Percentiles rank a stretch among this genome's conserved stretches.
Conservation (phyloP, 1,140 invertebrate species). For the Drosophila malerkotliana region DNA sequence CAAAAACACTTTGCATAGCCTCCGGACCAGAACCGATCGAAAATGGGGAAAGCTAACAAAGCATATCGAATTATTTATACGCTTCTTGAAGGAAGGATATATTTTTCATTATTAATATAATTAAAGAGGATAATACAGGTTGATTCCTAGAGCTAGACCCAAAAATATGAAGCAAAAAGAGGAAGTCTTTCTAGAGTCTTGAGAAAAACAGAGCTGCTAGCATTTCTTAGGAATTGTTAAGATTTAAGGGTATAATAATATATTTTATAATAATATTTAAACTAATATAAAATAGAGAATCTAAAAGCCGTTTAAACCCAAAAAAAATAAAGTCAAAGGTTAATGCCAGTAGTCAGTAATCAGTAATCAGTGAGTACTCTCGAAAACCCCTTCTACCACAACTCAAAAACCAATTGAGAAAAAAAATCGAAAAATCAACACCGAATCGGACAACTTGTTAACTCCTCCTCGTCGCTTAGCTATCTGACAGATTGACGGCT, state of each 20-base stretch:
- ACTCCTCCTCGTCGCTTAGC: slow-evolving; percentile 12
- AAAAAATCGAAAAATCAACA: neutral
- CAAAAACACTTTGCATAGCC: slow-evolving; percentile 47
- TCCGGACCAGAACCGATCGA: slow-evolving; percentile 33
- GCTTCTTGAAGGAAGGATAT: neutral
- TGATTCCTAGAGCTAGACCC: no score
- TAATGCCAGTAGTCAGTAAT: slow-evolving; percentile 9
- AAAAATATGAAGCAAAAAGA: no score
- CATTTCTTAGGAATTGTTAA: no score
- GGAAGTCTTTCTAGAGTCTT: no score
- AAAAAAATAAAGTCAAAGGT: neutral
- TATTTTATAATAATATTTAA: neutral
- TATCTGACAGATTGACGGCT: slow-evolving; percentile 23
- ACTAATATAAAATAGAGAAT: neutral
- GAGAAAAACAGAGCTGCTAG: no score
- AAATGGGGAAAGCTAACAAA: slow-evolving; percentile 35
- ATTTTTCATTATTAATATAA: no score
- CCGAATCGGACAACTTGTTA: slow-evolving; percentile 28
- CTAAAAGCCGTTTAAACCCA: neutral
- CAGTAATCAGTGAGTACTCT: neutral
- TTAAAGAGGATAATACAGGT: no score
- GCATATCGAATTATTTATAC: slow-evolving; percentile 30
- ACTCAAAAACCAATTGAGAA: neutral
- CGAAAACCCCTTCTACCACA: neutral
- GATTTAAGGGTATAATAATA: neutral